These are phyloP conservation scores for Cepaea nemoralis DNA, from an alignment of 1,140 invertebrate genomes.

Conservation along the genomic window DNA sequence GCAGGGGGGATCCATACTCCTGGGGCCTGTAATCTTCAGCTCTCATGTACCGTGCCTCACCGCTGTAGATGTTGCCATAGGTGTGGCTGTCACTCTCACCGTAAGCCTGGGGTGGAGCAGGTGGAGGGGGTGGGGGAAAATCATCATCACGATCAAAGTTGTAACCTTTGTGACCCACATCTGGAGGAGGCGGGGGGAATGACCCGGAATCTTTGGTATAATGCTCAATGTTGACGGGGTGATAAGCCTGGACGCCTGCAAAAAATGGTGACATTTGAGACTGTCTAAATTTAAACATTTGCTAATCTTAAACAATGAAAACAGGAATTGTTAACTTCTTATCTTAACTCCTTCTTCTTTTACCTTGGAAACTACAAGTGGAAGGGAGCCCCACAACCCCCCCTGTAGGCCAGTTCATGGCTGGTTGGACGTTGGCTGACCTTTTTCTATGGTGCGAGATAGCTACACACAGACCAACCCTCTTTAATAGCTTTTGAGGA, in stretches of 20 bases:
- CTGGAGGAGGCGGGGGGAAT: constrained; percentile 55
- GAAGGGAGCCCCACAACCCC: not conserved
- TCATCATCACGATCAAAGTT: constrained; percentile 43
- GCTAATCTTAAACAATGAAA: not conserved
- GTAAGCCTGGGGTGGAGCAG: constrained; percentile 35
- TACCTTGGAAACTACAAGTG: too few relatives aligned
- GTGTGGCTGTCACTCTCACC: constrained; percentile 35
- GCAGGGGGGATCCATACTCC: constrained; percentile 26
- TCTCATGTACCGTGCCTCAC: constrained; percentile 33
- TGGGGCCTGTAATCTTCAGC: constrained; percentile 42
- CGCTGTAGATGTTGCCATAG: constrained; percentile 33
- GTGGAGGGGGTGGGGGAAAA: constrained; percentile 49
- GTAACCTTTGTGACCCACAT: constrained; percentile 26
- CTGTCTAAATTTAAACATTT: not conserved
- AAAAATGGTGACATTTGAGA: not conserved
- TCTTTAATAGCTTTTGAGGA: too few relatives aligned
- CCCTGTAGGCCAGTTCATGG: too few relatives aligned
- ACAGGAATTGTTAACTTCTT: not conserved
- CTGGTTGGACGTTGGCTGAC: too few relatives aligned
- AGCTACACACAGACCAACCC: not conserved
- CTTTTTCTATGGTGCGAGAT: not conserved
- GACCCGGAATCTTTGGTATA: constrained; percentile 43
- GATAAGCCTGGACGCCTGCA: constrained; percentile 20
- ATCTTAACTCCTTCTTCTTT: too few relatives aligned
- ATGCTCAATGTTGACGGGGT: constrained; percentile 47